Base-by-base conservation (phyloP, 2,797 vertebrate species). In the Trachurus trachurus region DNA sequence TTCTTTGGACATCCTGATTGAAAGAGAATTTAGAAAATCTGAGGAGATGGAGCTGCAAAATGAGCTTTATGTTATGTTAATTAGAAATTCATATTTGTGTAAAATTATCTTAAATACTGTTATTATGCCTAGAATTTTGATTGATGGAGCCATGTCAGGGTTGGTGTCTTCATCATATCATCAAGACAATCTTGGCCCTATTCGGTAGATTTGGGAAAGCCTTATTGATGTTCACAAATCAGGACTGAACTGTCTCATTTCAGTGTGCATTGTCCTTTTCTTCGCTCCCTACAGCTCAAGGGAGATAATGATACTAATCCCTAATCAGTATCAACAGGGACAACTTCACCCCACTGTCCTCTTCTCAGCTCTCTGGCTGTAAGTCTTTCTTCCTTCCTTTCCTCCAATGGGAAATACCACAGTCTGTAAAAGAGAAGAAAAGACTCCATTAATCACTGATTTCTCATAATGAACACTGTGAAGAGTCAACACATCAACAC, bases 351-450 rank as follows among this genome's bases (percentile, higher is more conserved):
- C 74, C 0, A 12, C 56, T n/a, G 70, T 57, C 74, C 37, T 84
- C 61, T 47, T 74, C 80, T 93, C 91, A 86, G 75, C 88, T 85
- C 49, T 81, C 26, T 0, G 85, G 80, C 57, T 86, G 69, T 5
- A 69, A 17, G 37, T 80, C 69, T 67, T 84, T 91, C 85, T 92
- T 93, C 34, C 82, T 91, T 59, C 69, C 81, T 88, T 87, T 94
- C 79, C 82, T 93, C 89, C 87, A 88, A 63, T 87, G 76, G 21
- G 87, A 87, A 63, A 82, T 59, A 49, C 61, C 66, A 75, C 93
- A 95, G 77, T 94, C 95, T 96, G 89, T 52, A 87, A 88, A 80
- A 59, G 1, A 81, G 22, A 82, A 0, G 15, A 78, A 0, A 70
- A 37, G n/a, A 80, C 1, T 19, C 12, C 15, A 56, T 71, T 65